Conservation (phyloP, 2,888 invertebrate species). For the Merodon equestris region DNA sequence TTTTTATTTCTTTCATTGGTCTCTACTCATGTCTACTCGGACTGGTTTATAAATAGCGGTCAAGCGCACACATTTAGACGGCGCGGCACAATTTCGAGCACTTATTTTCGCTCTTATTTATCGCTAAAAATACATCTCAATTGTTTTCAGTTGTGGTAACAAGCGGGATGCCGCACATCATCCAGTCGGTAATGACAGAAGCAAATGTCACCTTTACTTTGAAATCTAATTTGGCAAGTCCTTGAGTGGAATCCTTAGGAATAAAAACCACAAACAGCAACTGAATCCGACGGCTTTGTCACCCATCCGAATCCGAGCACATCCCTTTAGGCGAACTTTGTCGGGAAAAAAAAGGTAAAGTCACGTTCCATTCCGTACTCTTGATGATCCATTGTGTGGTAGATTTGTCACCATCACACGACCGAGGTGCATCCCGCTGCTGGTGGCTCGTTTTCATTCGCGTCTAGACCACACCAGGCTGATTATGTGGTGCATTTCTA, state of each 20-base stretch:
- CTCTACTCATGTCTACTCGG: conserved; percentile 7
- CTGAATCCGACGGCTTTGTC: not conserved
- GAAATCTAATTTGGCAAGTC: no score
- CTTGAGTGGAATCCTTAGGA: no score
- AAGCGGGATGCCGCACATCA: no score
- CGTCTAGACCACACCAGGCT: conserved; percentile 45
- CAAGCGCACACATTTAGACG: conserved; percentile 20
- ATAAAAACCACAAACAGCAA: not conserved
- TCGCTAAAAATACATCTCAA: conserved; percentile 4
- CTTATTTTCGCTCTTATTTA: conserved; percentile 28
- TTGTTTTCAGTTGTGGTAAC: conserved; percentile 33
- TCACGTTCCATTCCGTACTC: conserved; percentile 32
- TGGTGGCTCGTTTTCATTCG: no score
- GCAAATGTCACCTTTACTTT: no score
- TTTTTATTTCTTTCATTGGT: not conserved
- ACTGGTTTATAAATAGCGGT: conserved; percentile 35
- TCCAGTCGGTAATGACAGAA: no score
- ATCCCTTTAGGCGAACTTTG: not conserved
- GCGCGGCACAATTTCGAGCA: conserved; percentile 28
- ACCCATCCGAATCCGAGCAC: not conserved
- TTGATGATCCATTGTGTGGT: conserved; percentile 3
- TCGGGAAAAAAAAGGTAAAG: conserved; percentile 11
- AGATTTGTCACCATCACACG: conserved; percentile 24
- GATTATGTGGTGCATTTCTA: conserved; percentile 60
- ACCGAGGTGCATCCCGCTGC: not conserved